Conservation (phyloP, 2,888 invertebrate species). For the Spodoptera exigua region DNA sequence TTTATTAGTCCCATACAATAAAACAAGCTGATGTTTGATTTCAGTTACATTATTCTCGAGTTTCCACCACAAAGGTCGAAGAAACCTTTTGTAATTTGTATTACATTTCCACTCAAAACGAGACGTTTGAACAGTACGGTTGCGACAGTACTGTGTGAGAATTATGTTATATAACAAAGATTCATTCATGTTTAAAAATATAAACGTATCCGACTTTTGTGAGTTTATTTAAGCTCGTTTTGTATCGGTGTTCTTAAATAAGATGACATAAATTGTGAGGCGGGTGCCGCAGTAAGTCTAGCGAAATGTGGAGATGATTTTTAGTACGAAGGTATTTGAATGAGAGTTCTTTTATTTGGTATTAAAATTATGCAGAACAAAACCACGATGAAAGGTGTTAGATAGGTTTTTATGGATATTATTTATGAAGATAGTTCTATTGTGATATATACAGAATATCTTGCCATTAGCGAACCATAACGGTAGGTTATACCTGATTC, state of each 20-base stretch:
- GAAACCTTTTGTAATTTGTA: constrained; percentile 8
- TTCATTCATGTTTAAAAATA: constrained; percentile 46
- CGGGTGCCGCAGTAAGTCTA: constrained; percentile 29
- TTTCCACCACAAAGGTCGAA: constrained; percentile 21
- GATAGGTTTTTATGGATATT: too few species aligned
- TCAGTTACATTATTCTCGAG: background rate
- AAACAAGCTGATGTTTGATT: too few species aligned
- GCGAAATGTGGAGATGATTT: constrained; percentile 20
- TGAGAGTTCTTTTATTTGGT: too few species aligned
- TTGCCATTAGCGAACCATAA: too few species aligned
- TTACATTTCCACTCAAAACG: constrained; percentile 26
- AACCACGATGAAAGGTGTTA: too few species aligned
- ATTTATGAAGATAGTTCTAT: too few species aligned
- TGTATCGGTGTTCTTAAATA: constrained; percentile 22
- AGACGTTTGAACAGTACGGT: constrained; percentile 27
- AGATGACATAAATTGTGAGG: constrained; percentile 26
- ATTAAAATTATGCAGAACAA: too few species aligned
- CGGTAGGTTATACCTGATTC: too few species aligned
- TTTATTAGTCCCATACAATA: too few species aligned
- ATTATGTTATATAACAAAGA: constrained; percentile 42
- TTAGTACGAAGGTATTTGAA: background rate
- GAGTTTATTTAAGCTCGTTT: constrained; percentile 24
- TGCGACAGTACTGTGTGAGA: constrained; percentile 36
- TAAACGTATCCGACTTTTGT: constrained; percentile 20
- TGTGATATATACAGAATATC: too few species aligned